Percentiles rank a stretch among this genome's conserved stretches.
phyloP scores from a whole-genome alignment of 2,113 vertebrate species.

The Ptychochromis oligacanthus region DNA sequence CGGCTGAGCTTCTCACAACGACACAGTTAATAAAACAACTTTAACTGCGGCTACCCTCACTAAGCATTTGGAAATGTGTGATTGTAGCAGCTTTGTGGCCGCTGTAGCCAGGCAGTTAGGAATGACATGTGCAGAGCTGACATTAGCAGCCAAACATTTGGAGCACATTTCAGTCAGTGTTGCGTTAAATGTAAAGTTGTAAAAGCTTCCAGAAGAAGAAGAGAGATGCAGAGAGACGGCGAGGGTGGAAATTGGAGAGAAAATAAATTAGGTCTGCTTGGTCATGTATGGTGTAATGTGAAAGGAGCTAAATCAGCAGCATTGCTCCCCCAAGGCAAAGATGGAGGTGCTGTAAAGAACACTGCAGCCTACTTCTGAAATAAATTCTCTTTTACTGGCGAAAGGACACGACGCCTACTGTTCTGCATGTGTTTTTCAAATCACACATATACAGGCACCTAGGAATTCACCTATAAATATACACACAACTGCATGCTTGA shows the following conservation, averaged over 20 bases:
- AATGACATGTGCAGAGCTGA: slow-evolving; percentile 22
- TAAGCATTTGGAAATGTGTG: slow-evolving; percentile 29
- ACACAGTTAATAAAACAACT: slow-evolving; percentile 46
- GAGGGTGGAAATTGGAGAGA: slow-evolving; percentile 6
- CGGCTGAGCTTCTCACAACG: neutral
- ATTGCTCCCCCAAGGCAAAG: slow-evolving; percentile 42
- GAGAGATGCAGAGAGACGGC: neutral
- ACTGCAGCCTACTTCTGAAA: slow-evolving; percentile 51
- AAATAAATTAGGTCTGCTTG: slow-evolving; percentile 69
- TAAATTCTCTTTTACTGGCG: slow-evolving; percentile 13
- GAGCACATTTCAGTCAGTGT: slow-evolving; percentile 29
- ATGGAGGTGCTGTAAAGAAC: slow-evolving; percentile 44
- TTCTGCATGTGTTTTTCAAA: slow-evolving; percentile 21
- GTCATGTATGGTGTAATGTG: slow-evolving; percentile 70
- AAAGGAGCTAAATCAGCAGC: slow-evolving; percentile 74
- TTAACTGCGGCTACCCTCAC: slow-evolving; percentile 23
- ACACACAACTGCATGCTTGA: neutral
- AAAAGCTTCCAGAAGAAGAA: slow-evolving; percentile 13
- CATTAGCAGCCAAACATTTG: slow-evolving; percentile 22
- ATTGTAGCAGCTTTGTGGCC: slow-evolving; percentile 31
- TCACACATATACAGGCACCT: neutral
- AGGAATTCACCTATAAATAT: slow-evolving; percentile 2
- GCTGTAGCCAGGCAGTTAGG: neutral
- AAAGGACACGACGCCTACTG: slow-evolving; percentile 5
- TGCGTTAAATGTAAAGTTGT: slow-evolving; percentile 45